Conservation (phyloP, 2,797 vertebrate species). For the Apogon hyalosoma region DNA sequence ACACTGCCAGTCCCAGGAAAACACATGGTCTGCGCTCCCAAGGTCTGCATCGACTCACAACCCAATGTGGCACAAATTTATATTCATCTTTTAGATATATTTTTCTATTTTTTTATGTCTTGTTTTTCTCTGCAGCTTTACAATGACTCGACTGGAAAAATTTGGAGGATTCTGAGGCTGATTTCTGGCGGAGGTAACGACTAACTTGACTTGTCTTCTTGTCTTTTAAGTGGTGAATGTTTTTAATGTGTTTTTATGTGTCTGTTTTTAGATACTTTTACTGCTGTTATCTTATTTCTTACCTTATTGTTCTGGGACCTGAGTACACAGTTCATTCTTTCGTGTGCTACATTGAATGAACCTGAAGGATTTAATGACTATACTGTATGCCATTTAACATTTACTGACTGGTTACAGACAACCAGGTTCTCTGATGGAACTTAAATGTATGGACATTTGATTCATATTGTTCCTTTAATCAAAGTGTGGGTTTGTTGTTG, state of each 20-base stretch:
- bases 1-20: constrained; percentile 94
- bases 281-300: too few relatives aligned
- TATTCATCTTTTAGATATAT: too few relatives aligned
- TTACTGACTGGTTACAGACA: neutral
- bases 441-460: neutral
- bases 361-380: too few relatives aligned
- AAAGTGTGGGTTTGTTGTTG: neutral
- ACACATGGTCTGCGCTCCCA: constrained; percentile 95
- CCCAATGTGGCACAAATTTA: neutral
- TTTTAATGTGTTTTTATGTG: too few relatives aligned
- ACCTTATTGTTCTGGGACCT: too few relatives aligned
- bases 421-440: constrained; percentile 13
- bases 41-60: constrained; percentile 79
- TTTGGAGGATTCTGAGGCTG: constrained; percentile 76
- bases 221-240: too few relatives aligned
- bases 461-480: neutral
- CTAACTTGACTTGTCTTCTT: too few relatives aligned
- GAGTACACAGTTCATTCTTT: too few relatives aligned
- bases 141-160: constrained; percentile 69
- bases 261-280: too few relatives aligned
- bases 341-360: too few relatives aligned
- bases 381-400: neutral
- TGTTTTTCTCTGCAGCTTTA: constrained; percentile 64
- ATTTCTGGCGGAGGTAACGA: constrained; percentile 77
- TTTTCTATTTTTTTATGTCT: too few relatives aligned